Percentiles rank a stretch among this genome's conserved stretches.
phyloP scores from a whole-genome alignment of 2,113 vertebrate species.

The Aldabrachelys gigantea region DNA sequence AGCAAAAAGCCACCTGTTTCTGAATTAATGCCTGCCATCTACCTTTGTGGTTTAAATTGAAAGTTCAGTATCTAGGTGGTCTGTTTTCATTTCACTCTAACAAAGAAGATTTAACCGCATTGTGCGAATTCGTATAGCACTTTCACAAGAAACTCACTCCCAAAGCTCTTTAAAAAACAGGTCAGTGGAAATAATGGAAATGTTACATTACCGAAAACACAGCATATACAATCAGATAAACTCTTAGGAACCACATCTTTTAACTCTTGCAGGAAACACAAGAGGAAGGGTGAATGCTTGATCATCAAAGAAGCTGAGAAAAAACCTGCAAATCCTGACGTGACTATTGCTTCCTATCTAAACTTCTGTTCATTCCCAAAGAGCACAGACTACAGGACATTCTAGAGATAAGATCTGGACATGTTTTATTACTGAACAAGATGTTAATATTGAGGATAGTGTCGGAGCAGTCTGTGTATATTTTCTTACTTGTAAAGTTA shows the following conservation, averaged over 20 bases:
- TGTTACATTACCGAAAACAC: neutral
- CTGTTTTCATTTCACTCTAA: conserved; percentile 29
- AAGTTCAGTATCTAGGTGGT: conserved; percentile 41
- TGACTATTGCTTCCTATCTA: neutral
- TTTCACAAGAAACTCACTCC: neutral
- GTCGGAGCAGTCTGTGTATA: neutral
- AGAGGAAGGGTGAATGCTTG: neutral
- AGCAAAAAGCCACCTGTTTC: conserved; percentile 75
- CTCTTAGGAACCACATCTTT: neutral
- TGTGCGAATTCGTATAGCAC: neutral
- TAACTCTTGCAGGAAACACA: neutral
- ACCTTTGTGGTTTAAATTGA: conserved; percentile 60
- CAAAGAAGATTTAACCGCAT: neutral
- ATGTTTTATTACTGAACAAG: neutral
- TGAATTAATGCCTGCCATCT: conserved; percentile 52
- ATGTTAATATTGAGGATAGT: neutral
- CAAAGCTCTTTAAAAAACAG: neutral
- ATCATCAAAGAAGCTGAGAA: neutral
- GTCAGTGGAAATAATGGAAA: neutral
- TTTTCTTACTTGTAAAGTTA: neutral
- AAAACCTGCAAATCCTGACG: neutral
- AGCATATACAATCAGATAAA: neutral
- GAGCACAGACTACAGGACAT: neutral
- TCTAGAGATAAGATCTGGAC: neutral
- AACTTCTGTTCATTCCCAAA: neutral